Conservation (phyloP, 2,888 invertebrate species). For the Lasioglossum lativentre region DNA sequence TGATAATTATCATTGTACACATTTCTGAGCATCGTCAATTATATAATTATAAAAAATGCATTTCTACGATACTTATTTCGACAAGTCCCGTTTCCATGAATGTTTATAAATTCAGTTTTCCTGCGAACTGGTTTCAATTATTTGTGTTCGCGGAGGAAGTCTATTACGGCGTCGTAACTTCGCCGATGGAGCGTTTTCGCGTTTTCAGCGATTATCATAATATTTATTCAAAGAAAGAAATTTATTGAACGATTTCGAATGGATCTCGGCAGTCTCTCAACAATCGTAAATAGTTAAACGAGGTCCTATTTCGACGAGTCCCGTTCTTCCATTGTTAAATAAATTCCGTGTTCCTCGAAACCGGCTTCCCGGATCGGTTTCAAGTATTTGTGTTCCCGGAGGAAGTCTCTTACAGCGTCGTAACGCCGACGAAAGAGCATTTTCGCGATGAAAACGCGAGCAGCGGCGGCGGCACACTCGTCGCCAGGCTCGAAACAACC, state of each 20-base stretch:
- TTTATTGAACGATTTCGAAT: background rate
- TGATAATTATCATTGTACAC: too few species aligned
- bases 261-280: background rate
- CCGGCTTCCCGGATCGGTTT: background rate
- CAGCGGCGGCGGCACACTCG: constrained; percentile 17
- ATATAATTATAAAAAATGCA: too few species aligned
- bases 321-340: background rate
- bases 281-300: background rate
- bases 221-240: background rate
- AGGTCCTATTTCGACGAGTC: background rate
- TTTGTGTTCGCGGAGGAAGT: background rate
- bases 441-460: constrained; percentile 12
- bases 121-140: background rate
- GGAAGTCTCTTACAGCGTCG: background rate
- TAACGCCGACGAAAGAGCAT: background rate
- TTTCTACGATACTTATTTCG: background rate
- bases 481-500: constrained; percentile 34
- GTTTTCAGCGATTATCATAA: background rate
- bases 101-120: too few species aligned
- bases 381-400: background rate
- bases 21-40: too few species aligned
- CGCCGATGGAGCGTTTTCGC: background rate
- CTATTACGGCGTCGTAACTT: too few species aligned
- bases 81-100: too few species aligned
- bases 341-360: background rate